A percentile compares a stretch with the other conserved stretches of the same genome.
These are phyloP conservation scores for Diabrotica undecimpunctata DNA, from an alignment of 1,140 invertebrate genomes.

Conservation along the genomic window DNA sequence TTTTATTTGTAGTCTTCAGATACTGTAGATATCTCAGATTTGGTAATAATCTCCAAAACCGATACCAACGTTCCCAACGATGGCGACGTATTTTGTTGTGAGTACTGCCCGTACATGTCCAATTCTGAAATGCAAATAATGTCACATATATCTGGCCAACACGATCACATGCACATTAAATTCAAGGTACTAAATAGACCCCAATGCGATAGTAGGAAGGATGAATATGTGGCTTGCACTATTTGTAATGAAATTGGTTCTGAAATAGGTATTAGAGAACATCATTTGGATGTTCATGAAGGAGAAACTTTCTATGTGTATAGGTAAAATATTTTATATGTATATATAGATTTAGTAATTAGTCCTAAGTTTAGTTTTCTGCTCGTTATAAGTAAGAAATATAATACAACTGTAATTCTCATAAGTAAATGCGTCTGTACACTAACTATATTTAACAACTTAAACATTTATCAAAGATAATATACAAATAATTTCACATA, in stretches of 20 bases:
- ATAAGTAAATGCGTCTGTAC: no score
- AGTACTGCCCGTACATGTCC: slow-evolving; percentile 20
- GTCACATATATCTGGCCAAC: slow-evolving; percentile 10
- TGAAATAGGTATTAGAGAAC: slow-evolving; percentile 23
- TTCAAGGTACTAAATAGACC: slow-evolving; percentile 23
- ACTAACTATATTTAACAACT: no score
- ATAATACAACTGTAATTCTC: slow-evolving; percentile 4
- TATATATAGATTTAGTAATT: no score
- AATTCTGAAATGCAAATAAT: slow-evolving; percentile 16
- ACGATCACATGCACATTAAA: slow-evolving; percentile 17
- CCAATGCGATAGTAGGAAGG: slow-evolving; percentile 11
- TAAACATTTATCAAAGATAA: no score
- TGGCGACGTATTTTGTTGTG: slow-evolving; percentile 26
- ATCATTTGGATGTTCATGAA: slow-evolving; percentile 22
- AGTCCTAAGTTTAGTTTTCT: no score
- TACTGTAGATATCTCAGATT: neutral
- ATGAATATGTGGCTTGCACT: slow-evolving; percentile 20
- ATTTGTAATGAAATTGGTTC: slow-evolving; percentile 24
- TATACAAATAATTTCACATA: no score
- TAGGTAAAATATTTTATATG: neutral
- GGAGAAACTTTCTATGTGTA: slow-evolving; percentile 2
- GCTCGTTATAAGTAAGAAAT: no score
- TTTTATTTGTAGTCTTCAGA: no score
- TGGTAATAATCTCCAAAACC: slow-evolving; percentile 19
- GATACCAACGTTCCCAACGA: slow-evolving; percentile 19